Percentiles rank a stretch among this genome's conserved stretches.
phyloP scores from a whole-genome alignment of 64 coral and sea anemone species.

The Cladopsammia gracilis region DNA sequence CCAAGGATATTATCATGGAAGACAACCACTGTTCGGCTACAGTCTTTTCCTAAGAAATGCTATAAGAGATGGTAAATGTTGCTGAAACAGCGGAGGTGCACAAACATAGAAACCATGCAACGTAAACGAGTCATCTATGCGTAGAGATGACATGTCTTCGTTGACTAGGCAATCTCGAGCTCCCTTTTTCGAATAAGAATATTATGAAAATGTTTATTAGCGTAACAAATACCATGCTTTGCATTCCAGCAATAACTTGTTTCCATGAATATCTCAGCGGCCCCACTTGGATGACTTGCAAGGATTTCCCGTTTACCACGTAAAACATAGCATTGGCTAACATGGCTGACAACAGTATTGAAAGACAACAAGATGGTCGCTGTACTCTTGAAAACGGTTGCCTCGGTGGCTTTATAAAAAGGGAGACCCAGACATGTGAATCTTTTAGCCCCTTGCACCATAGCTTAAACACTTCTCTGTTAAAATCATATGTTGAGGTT shows the following conservation, averaged over 20 bases:
- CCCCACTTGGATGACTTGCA: not conserved
- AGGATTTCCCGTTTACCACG: not conserved
- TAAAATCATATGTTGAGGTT: not conserved
- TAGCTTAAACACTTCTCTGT: not conserved
- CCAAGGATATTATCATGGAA: too few species aligned
- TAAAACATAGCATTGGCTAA: conserved; percentile 64
- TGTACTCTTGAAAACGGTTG: conserved; percentile 31
- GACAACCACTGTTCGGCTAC: too few species aligned
- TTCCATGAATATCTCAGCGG: conserved; percentile 13
- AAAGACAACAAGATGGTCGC: conserved; percentile 50
- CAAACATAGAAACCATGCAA: not conserved
- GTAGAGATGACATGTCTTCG: too few species aligned
- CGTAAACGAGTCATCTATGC: too few species aligned
- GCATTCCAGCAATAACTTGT: conserved; percentile 17
- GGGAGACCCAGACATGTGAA: conserved; percentile 65
- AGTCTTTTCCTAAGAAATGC: too few species aligned
- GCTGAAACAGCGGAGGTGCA: too few species aligned
- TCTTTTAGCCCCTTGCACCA: conserved; percentile 28
- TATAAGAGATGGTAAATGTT: too few species aligned
- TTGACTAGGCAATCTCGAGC: not conserved
- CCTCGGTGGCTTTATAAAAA: not conserved
- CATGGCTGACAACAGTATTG: conserved; percentile 50
- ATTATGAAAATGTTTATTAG: conserved; percentile 26
- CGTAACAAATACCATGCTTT: conserved; percentile 8
- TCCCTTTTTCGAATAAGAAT: conserved; percentile 28